Conservation (phyloP, 2,888 invertebrate genomes). For the Perithous albicinctus region DNA sequence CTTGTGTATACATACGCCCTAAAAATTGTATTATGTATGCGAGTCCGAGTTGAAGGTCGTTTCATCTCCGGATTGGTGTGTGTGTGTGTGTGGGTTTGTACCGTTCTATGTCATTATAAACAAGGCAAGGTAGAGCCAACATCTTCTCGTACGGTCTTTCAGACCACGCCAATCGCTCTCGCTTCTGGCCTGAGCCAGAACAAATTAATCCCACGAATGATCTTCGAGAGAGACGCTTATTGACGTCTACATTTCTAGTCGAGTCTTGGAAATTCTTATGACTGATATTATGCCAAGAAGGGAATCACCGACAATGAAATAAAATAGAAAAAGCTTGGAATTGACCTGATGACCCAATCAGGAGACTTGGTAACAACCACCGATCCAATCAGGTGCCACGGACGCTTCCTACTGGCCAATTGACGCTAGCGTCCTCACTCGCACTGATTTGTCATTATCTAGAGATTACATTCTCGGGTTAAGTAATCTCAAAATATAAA, state of each 20-base stretch:
- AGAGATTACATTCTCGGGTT: too few relatives aligned
- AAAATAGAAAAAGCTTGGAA: too few relatives aligned
- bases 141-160: background rate
- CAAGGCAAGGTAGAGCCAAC: conserved; percentile 53
- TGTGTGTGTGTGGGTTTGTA: conserved; percentile 5
- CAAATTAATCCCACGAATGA: conserved; percentile 59
- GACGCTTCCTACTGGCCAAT: too few relatives aligned
- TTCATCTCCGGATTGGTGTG: background rate
- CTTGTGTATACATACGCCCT: background rate
- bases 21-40: background rate
- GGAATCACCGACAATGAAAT: too few relatives aligned
- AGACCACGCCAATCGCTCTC: background rate
- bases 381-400: too few relatives aligned
- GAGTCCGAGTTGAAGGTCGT: background rate
- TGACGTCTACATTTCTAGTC: background rate
- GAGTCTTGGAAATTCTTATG: background rate
- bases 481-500: too few relatives aligned
- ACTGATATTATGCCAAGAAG: background rate
- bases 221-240: conserved; percentile 3
- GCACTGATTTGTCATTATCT: too few relatives aligned
- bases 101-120: conserved; percentile 74
- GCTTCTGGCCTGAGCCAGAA: conserved; percentile 46
- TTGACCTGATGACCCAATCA: too few relatives aligned
- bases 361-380: too few relatives aligned
- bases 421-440: too few relatives aligned